Percentiles rank a stretch among this genome's conserved stretches.
These are phyloP conservation scores for Sebastolobus altivelis DNA, from an alignment of 2,797 vertebrate genomes.

Conservation along the genomic window DNA sequence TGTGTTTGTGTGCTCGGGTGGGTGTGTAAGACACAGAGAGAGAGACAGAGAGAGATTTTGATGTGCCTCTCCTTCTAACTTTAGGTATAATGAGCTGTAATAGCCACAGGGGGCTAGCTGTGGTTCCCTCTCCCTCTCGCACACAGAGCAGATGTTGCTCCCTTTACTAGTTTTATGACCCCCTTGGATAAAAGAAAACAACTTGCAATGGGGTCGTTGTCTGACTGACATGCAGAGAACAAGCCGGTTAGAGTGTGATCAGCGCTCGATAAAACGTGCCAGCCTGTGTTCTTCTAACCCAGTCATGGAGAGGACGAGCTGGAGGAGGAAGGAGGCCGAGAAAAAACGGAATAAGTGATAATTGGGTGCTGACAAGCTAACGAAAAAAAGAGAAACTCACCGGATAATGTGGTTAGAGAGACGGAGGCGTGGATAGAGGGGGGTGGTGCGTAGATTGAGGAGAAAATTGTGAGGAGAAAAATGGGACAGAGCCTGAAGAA, in stretches of 20 bases:
- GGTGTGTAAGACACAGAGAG: slow-evolving; percentile 20
- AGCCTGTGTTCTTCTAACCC: slow-evolving; percentile 28
- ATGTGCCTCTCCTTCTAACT: slow-evolving; percentile 50
- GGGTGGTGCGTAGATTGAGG: slow-evolving; percentile 18
- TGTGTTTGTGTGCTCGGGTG: slow-evolving; percentile 38
- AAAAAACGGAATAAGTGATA: slow-evolving; percentile 68
- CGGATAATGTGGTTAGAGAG: slow-evolving; percentile 29
- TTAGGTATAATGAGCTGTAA: slow-evolving; percentile 74
- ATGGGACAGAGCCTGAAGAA: slow-evolving; percentile 50
- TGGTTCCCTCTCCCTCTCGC: slow-evolving; percentile 30
- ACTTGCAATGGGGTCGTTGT: slow-evolving; percentile 12
- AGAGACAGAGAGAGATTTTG: slow-evolving; percentile 34
- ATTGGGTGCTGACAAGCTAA: slow-evolving; percentile 75
- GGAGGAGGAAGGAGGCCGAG: slow-evolving; percentile 40
- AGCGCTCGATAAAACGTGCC: slow-evolving; percentile 4
- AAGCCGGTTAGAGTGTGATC: slow-evolving; percentile 24
- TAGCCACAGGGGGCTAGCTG: slow-evolving; percentile 51
- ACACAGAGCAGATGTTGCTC: slow-evolving; percentile 44
- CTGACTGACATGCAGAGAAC: slow-evolving; percentile 36
- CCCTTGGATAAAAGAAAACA: slow-evolving; percentile 5
- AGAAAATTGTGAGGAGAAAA: slow-evolving; percentile 37
- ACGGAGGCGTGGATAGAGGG: background rate
- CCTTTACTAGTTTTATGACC: slow-evolving; percentile 38
- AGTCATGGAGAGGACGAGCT: slow-evolving; percentile 22
- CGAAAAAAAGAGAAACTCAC: slow-evolving; percentile 32